Base-by-base conservation (phyloP, 2,113 vertebrate species). In the Nematolebias whitei region DNA sequence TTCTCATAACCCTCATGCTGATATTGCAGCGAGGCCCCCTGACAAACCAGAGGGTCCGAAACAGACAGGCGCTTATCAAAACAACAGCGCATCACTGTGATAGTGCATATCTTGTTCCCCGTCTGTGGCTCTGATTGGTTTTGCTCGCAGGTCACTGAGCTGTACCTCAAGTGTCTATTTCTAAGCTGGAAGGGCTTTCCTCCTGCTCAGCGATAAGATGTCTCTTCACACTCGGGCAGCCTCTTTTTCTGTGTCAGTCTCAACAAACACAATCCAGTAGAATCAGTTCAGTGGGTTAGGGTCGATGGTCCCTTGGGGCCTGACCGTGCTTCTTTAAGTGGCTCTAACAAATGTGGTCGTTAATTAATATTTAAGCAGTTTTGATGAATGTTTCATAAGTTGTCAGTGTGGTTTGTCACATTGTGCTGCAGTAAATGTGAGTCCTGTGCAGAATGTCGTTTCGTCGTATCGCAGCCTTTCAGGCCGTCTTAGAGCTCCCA, bases 1-100 rank as follows among this genome's bases (percentile, higher is more conserved):
- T 85, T 82, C 71, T 89, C 75, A 86, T 83, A 85, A 79, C 76
- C 83, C 78, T 63, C 74, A 35, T 77, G 84, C 85, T 73, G 80
- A 82, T 88, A 90, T 80, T 87, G 70, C 74, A 81, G 68, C 59
- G 75, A 80, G 57, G 1, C 48, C 38, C 16, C 45, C 80, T 64
- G 78, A 85, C 61, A 78, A 81, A 82, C 75, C 64, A 62, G 71
- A 68, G 50, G 45, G 57, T 68, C 61, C 55, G 63, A 74, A 43
- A 68, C 71, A 76, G 71, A 81, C 67, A 70, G 65, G 14, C 39
- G 39, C 75, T 67, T 80, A 84, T 90, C 68, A 76, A 90, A 89
- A 82, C 76, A 77, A 82, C 55, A 40, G 63, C 73, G 62, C 66
- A 79, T 71, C 69, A 24, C 64, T 48, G 77, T 78, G 81, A 87